Evolutionary conservation across 2,797 vertebrate species (phyloP), one percentile per base, ranked within the genome.

Genomic region (Bradypodion ventrale): DNA sequence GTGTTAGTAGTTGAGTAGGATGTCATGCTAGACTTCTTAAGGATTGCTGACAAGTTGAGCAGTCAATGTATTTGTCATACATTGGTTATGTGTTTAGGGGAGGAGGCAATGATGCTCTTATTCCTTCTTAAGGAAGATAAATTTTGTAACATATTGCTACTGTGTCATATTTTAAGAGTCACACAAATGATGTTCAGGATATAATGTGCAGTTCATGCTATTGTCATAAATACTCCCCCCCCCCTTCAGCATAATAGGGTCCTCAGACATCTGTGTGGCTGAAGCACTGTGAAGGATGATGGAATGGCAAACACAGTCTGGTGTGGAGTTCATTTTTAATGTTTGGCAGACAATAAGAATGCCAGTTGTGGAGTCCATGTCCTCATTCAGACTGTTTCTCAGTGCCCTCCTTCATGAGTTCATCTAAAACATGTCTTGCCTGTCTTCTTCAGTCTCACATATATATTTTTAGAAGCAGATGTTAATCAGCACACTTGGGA

Each of bases 21-120:
- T 80, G 74, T 2, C 40, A 29, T 65, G 15, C 10, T 5, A 82
- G 70, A 84, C 0, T 49, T 78, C 72, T 87, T 15, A 23, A 27
- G 49, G 0, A 44, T 8, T 0, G 1, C 40, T 49, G 27, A 1
- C 25, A 21, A 1, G 5, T 79, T 82, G 9, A 16, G 1, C 29
- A 70, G 2, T 60, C 75, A 78, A 72, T 32, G 63, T 73, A 62
- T 49, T 84, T 59, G 62, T 29, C 75, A 84, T 68, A 56, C 44
- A 68, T 56, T 75, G 83, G 73, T 29, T 68, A 37, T 60, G 40
- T 62, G 40, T 70, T 62, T 44, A 37, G 21, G 37, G 69, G 42
- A 25, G 29, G 78, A 27, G 75, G 32, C 23, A 62, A 19, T 12
- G 16, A 37, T 72, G 32, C 44, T 40, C 37, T 13, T 60, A 78